Evolutionary conservation across 2,888 invertebrate species (phyloP).

Genomic region (Yponomeuta sedellus): DNA sequence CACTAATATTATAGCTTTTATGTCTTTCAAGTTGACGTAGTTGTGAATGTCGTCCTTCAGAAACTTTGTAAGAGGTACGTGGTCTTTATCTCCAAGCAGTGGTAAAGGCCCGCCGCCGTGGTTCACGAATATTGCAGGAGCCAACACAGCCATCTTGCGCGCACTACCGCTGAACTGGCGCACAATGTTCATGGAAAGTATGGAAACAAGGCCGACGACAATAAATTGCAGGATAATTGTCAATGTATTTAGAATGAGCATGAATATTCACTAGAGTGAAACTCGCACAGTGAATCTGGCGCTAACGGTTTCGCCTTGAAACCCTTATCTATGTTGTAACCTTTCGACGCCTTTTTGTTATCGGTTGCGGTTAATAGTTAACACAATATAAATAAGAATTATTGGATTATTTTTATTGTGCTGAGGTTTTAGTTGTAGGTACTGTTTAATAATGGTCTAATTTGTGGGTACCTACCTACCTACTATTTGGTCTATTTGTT

Average conservation of each 20-base stretch:
- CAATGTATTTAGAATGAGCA: slow-evolving; percentile 65
- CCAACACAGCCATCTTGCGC: slow-evolving; percentile 54
- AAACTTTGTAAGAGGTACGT: slow-evolving; percentile 52
- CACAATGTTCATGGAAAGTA: slow-evolving; percentile 65
- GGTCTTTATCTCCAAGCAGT: slow-evolving; percentile 58
- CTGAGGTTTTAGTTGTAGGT: too few species aligned
- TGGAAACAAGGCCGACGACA: slow-evolving; percentile 61
- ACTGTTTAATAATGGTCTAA: too few species aligned
- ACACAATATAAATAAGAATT: too few species aligned
- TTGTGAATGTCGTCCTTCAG: slow-evolving; percentile 57
- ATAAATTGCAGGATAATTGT: slow-evolving; percentile 55
- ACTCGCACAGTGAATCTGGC: too few species aligned
- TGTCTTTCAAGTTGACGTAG: slow-evolving; percentile 50
- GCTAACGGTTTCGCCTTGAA: too few species aligned
- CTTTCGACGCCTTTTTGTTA: neutral
- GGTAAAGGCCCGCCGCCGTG: slow-evolving; percentile 68
- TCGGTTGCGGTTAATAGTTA: neutral
- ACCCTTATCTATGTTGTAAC: too few species aligned
- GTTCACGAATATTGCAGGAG: slow-evolving; percentile 65
- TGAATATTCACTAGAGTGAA: slow-evolving; percentile 34
- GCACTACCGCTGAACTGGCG: slow-evolving; percentile 48
- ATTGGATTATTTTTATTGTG: too few species aligned
- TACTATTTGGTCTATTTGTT: too few species aligned
- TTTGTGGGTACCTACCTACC: too few species aligned
- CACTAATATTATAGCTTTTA: slow-evolving; percentile 62